Evolutionary conservation across 2,888 invertebrate genomes (phyloP).

Genomic region (Lamellibrachia columna): DNA sequence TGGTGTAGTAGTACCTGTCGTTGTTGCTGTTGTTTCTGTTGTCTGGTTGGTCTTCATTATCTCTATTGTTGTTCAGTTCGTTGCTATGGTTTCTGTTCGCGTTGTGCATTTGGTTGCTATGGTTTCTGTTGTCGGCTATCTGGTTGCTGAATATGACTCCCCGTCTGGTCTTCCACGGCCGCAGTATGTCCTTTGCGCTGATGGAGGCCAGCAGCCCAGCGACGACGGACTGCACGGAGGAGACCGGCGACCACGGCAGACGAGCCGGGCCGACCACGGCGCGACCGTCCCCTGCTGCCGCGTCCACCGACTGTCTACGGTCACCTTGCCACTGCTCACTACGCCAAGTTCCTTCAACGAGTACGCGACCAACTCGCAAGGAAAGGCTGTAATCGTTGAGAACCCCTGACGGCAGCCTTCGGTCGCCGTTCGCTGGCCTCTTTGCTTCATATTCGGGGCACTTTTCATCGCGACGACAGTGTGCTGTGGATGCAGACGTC

Average conservation of each 20-base stretch:
- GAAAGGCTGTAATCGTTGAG: not conserved
- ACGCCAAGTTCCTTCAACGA: not conserved
- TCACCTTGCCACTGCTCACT: not conserved
- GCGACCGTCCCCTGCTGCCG: not conserved
- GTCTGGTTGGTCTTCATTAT: not conserved
- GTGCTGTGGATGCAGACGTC: not conserved
- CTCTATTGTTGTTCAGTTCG: no score
- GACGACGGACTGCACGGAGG: not conserved
- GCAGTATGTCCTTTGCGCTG: not conserved
- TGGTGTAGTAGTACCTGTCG: not conserved
- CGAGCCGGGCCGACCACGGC: not conserved
- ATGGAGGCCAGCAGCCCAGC: not conserved
- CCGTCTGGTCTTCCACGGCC: not conserved
- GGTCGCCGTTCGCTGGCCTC: not conserved
- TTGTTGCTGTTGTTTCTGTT: not conserved
- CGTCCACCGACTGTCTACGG: not conserved
- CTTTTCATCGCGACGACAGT: not conserved
- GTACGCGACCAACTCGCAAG: not conserved
- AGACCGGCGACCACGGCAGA: not conserved
- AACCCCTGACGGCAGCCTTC: not conserved
- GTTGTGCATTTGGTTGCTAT: not conserved
- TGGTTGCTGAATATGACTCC: not conserved
- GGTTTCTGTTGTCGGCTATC: not conserved
- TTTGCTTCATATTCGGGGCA: not conserved
- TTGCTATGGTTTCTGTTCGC: not conserved